Evolutionary conservation across 2,113 vertebrate species (phyloP).

Genomic region (Lophura nycthemera): DNA sequence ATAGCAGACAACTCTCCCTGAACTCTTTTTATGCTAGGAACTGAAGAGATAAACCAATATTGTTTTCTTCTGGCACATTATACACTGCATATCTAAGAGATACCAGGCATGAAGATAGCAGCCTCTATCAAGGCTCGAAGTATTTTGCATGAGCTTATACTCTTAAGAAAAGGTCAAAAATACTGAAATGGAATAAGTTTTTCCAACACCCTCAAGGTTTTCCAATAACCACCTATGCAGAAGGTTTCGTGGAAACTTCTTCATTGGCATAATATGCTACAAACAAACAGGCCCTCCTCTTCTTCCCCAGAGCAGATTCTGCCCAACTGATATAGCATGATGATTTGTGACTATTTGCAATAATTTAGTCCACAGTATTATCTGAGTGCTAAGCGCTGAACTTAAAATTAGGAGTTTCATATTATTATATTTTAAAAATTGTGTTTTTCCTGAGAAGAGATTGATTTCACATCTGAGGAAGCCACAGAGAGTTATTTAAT

Average conservation of each 20-base stretch:
- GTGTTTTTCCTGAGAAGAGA: slow-evolving; percentile 26
- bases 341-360: not conserved
- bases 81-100: not conserved
- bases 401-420: not conserved
- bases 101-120: not conserved
- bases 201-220: not conserved
- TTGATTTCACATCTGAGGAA: slow-evolving; percentile 13
- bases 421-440: slow-evolving; percentile 8
- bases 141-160: not conserved
- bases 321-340: not conserved
- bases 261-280: not conserved
- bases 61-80: not conserved
- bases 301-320: not conserved
- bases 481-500: slow-evolving; percentile 38
- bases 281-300: not conserved
- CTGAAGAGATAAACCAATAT: not conserved
- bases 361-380: not conserved
- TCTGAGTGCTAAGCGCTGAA: not conserved
- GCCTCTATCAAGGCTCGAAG: not conserved
- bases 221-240: not conserved
- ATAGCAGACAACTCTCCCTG: not conserved
- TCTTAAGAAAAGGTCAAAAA: not conserved
- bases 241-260: not conserved
- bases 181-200: not conserved
- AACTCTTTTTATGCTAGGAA: not conserved